Conservation (phyloP, 2,888 invertebrate genomes). For the Protophormia terraenovae region DNA sequence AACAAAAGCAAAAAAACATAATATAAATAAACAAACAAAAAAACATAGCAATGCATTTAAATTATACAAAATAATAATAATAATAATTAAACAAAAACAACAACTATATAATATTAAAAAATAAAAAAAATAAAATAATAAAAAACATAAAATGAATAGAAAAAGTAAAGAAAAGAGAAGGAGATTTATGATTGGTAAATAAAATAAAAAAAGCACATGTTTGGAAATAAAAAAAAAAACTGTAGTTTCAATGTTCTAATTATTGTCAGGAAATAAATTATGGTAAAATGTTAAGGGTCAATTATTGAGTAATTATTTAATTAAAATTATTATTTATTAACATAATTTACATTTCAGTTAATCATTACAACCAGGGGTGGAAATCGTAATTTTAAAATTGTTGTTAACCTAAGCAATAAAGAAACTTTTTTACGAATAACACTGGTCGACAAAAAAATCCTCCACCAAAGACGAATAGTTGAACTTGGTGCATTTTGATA, state of each 20-base stretch:
- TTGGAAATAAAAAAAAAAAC: slow-evolving; percentile 72
- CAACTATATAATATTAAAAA: slow-evolving; percentile 57
- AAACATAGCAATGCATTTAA: slow-evolving; percentile 70
- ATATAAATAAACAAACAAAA: slow-evolving; percentile 58
- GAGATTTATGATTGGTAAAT: slow-evolving; percentile 72
- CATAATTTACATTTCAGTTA: too few species aligned
- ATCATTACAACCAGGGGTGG: too few species aligned
- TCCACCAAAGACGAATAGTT: too few species aligned
- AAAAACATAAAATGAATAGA: slow-evolving; percentile 69
- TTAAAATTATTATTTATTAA: too few species aligned
- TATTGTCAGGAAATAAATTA: not conserved
- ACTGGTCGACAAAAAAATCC: too few species aligned
- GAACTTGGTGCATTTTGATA: too few species aligned
- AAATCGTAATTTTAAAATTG: too few species aligned
- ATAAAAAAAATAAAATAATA: slow-evolving; percentile 68
- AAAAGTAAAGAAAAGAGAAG: slow-evolving; percentile 45
- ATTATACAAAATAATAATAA: slow-evolving; percentile 67
- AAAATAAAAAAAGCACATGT: slow-evolving; percentile 80
- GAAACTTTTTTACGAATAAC: too few species aligned
- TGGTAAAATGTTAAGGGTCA: not conserved
- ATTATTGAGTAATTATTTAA: not conserved
- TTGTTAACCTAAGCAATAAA: too few species aligned
- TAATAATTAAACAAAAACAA: slow-evolving; percentile 59
- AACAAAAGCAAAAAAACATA: slow-evolving; percentile 49
- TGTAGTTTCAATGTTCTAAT: not conserved